Conservation (phyloP, 2,113 vertebrate species). For the Taxidea taxus region DNA sequence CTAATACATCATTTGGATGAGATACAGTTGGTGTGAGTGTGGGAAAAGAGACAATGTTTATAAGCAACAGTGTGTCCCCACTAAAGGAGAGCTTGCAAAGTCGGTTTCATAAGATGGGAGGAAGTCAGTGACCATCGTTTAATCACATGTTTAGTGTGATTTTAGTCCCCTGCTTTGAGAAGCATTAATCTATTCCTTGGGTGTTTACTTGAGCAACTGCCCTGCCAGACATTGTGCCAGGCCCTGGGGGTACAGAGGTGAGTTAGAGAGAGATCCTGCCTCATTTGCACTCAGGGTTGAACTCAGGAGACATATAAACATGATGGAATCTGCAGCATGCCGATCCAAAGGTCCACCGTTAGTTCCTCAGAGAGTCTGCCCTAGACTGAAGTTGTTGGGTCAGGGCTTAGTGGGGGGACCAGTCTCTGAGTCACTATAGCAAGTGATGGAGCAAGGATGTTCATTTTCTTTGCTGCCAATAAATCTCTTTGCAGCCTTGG, state of each 20-base stretch:
- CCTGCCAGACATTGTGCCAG: background rate
- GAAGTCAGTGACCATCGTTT: background rate
- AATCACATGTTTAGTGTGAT: background rate
- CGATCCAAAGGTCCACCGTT: background rate
- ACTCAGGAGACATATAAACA: background rate
- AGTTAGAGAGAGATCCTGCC: background rate
- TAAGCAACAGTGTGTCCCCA: background rate
- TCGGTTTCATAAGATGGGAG: background rate
- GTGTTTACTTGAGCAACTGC: background rate
- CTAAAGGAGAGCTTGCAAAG: background rate
- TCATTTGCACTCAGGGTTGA: background rate
- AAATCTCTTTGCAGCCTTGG: background rate
- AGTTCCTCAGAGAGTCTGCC: background rate
- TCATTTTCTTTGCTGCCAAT: background rate
- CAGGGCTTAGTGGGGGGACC: background rate
- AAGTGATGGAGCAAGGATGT: background rate
- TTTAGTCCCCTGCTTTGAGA: background rate
- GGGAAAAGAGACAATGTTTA: slow-evolving; percentile 19
- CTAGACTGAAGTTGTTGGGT: background rate
- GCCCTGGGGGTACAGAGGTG: background rate
- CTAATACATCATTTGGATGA: slow-evolving; percentile 34
- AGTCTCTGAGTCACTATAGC: background rate
- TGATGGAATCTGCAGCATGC: background rate
- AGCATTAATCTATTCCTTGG: background rate
- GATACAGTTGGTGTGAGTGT: background rate